phyloP scores from a whole-genome alignment of 2,113 vertebrate genomes.

The Kryptolebias marmoratus region DNA sequence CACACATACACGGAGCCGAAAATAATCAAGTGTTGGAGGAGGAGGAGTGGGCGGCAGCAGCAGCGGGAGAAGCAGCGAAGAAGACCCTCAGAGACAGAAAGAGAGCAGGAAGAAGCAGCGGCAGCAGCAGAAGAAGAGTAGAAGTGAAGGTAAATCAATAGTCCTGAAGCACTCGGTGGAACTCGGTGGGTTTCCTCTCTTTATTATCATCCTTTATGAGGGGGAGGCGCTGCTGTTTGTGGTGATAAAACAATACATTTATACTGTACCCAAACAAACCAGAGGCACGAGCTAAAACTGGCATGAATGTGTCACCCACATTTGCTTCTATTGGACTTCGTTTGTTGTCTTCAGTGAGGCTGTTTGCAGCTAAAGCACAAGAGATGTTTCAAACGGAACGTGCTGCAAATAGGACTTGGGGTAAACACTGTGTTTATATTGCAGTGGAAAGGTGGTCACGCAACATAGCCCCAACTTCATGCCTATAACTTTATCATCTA shows the following conservation, averaged over 20 bases:
- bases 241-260: constrained; percentile 9
- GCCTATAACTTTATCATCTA: no score
- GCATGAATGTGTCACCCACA: no score
- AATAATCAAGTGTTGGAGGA: constrained; percentile 69
- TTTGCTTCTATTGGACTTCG: not conserved
- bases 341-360: not conserved
- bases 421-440: no score
- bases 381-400: no score
- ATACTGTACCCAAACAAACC: constrained; percentile 9
- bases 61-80: constrained; percentile 56
- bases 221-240: not conserved
- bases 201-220: constrained; percentile 31
- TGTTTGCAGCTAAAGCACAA: not conserved
- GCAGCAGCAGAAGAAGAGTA: constrained; percentile 45
- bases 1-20: constrained; percentile 49
- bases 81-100: constrained; percentile 46
- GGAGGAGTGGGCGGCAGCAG: constrained; percentile 56
- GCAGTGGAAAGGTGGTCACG: no score
- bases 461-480: no score
- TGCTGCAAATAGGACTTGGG: no score
- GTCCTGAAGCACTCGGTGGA: constrained; percentile 54
- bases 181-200: constrained; percentile 51
- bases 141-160: constrained; percentile 58
- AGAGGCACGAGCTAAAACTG: not conserved
- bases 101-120: constrained; percentile 30